Percentiles rank a stretch among this genome's conserved stretches.
These are phyloP conservation scores for Anas bernieri DNA, from an alignment of 2,797 vertebrate genomes.

Conservation along the genomic window DNA sequence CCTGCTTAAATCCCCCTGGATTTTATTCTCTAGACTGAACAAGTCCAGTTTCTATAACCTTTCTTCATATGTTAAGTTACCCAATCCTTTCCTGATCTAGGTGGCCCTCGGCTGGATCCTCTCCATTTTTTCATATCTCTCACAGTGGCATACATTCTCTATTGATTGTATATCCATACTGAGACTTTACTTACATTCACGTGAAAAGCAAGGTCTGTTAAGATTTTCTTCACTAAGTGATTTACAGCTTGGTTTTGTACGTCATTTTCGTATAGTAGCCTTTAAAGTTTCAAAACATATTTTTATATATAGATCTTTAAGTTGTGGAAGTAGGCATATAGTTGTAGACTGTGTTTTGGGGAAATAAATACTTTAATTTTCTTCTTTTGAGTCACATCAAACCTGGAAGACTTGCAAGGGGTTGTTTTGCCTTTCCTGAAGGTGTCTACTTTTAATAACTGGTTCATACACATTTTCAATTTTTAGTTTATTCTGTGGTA, in stretches of 20 bases:
- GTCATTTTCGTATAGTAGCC: not conserved
- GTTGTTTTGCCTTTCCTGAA: not conserved
- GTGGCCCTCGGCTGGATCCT: no score
- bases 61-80: not conserved
- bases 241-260: not conserved
- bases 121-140: not conserved
- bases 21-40: not conserved
- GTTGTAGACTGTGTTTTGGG: not conserved
- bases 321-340: not conserved
- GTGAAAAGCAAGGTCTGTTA: not conserved
- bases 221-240: not conserved
- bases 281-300: not conserved
- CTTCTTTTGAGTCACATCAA: not conserved
- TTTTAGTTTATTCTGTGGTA: not conserved
- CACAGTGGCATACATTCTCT: not conserved
- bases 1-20: not conserved
- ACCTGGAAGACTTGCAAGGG: not conserved
- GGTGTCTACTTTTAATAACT: not conserved
- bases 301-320: not conserved
- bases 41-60: not conserved
- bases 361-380: not conserved
- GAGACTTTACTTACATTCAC: not conserved
- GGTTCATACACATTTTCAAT: not conserved
- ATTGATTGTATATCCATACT: not conserved
- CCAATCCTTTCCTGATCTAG: not conserved